These are phyloP conservation scores for Willisornis vidua DNA, from an alignment of 2,113 vertebrate genomes.

Conservation along the genomic window DNA sequence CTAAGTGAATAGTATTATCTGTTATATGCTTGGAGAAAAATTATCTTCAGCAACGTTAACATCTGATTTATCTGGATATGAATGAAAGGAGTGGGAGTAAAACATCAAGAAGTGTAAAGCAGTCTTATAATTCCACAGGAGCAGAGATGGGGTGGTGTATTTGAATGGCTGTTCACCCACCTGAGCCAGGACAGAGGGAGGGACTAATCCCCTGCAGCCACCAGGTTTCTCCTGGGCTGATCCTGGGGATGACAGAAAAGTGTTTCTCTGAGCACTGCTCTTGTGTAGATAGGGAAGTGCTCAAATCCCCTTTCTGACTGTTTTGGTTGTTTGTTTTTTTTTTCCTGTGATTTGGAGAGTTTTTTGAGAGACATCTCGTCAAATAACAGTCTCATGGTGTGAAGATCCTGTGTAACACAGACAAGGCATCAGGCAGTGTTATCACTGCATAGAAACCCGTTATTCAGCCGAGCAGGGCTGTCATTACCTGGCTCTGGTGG, in stretches of 20 bases:
- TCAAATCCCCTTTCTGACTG: not conserved
- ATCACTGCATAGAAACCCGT: not conserved
- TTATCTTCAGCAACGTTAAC: not conserved
- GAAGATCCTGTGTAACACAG: not conserved
- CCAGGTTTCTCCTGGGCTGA: not conserved
- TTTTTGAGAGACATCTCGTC: not conserved
- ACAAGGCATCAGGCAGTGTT: not conserved
- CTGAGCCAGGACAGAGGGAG: not conserved
- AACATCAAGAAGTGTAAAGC: not conserved
- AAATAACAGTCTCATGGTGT: not conserved
- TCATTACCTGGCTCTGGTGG: not conserved
- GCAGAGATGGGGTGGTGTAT: not conserved
- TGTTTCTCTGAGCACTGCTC: not conserved
- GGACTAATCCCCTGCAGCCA: not conserved
- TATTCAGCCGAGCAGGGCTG: not conserved
- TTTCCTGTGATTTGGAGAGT: fast-evolving
- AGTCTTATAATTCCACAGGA: not conserved
- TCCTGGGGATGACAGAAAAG: not conserved
- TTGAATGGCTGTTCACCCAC: not conserved
- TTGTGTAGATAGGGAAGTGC: fast-evolving
- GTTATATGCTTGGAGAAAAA: not conserved
- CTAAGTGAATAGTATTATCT: not conserved
- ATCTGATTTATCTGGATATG: not conserved
- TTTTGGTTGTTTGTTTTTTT: not conserved
- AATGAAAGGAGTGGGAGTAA: not conserved